Base-by-base conservation (phyloP, 2,113 vertebrate species). In the Gadus macrocephalus region DNA sequence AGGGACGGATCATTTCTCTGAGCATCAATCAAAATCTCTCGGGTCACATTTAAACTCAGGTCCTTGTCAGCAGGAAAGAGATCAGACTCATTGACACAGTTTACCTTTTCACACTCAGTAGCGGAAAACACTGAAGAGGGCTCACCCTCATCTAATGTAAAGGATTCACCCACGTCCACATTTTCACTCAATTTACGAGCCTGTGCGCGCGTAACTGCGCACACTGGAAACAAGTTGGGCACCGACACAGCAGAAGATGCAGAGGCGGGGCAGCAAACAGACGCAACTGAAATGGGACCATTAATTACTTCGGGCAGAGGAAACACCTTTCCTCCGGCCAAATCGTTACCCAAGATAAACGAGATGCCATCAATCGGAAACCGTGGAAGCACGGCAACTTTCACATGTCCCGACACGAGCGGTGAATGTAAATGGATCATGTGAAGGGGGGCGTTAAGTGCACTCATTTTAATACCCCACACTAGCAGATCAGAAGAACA, bases 231-330 rank as follows among this genome's bases (percentile, higher is more conserved):
- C 20, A 66, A 2, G 2, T 53, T 25, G 12, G 3, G 5, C 14
- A 38, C 27, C 0, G 17, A 53, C 15, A 14, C 2, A n/a, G 60
- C 60, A 14, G 20, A 20, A 20, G 20, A 20, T 20, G 1, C 20
- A 20, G 20, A 20, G 20, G 20, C 20, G 20, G 20, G n/a, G 6
- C 17, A 9, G 16, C 3, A 4, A 15, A 2, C 8, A 49, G 19
- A 7, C 19, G 42, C 15, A 49, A 61, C 4, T 12, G 31, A 14
- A 7, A 12, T n/a, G 2, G 68, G 55, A 12, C 4, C 15, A 6
- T 70, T 35, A 12, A 70, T 15, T 4, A 70, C 55, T 49, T 70
- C 68, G 27, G 38, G 38, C 22, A 28, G 11, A 59, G 67, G 67
- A n/a, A 55, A 53, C 5, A 67, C 66, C 15, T 55, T 67, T 3